phyloP scores from a whole-genome alignment of 2,797 vertebrate species.

The Zalophus californianus region DNA sequence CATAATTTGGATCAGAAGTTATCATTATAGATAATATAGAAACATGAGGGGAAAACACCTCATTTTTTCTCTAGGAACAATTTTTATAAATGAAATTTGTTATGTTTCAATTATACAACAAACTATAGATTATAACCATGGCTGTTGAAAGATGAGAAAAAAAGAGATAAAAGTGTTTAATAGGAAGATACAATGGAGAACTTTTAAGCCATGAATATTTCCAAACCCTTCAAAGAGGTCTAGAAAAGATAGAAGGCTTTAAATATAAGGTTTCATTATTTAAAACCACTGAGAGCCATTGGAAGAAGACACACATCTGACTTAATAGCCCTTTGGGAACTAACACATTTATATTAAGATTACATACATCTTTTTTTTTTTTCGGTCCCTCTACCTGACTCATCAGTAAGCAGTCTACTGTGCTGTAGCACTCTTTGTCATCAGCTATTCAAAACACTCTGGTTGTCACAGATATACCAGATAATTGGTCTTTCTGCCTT shows the following conservation, averaged over 20 bases:
- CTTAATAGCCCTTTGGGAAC: constrained; percentile 76
- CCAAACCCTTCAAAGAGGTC: constrained; percentile 56
- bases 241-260: constrained; percentile 72
- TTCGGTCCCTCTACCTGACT: constrained; percentile 76
- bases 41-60: not conserved
- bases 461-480: constrained; percentile 79
- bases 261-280: constrained; percentile 78
- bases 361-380: constrained; percentile 72
- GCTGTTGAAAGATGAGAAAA: not conserved
- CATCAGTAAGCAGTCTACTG: constrained; percentile 67
- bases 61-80: not conserved
- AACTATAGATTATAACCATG: not conserved
- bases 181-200: not conserved
- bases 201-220: constrained; percentile 55
- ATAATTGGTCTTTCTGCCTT: constrained; percentile 81
- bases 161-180: not conserved
- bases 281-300: constrained; percentile 76
- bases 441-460: constrained; percentile 75
- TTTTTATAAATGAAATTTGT: not conserved
- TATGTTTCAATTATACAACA: constrained; percentile 10
- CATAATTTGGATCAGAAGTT: constrained; percentile 24
- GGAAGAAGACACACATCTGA: constrained; percentile 79
- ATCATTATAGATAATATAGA: not conserved
- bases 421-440: constrained; percentile 66
- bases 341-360: constrained; percentile 80